Evolutionary conservation across 2,797 vertebrate species (phyloP), one percentile per base, ranked within the genome.

Genomic region (Tenualosa thibaudeaui): DNA sequence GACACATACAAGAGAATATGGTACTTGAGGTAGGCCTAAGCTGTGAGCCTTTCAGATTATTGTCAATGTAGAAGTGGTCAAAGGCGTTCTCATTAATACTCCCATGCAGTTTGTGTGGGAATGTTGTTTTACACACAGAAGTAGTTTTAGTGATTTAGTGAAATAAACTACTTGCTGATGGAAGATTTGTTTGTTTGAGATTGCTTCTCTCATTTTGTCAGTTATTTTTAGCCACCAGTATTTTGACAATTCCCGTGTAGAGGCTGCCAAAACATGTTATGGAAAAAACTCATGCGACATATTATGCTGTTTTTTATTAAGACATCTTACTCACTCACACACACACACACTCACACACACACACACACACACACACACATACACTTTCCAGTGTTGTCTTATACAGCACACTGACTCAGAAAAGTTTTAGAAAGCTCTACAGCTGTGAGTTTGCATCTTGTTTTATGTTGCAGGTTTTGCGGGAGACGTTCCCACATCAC

Each of bases 401-500:
- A 17, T 12, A 40, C 37, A 71, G 26, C 62, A 65, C 2, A 10
- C 24, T 24, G n/a, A n/a, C 60, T 24, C 5, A 1, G 58, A 26
- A 37, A 13, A 13, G 26, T 31, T n/a, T 68, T 31, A 31, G 10
- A 13, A 68, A 68, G 26, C 8, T 65, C 24, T 26, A 9, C 62
- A 31, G 24, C 13, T 71, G 26, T 37, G 13, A 40, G 26, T 85
- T 85, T 86, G 75, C 3, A 5, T 60, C 82, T 54, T 85, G 40
- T 84, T 50, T 37, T 54, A 5, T 22, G 71, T 83, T 7, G 56
- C 87, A 97, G 96, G 96, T 97, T 89, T 93, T 97, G 86, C 96
- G 94, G 88, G 96, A 97, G 94, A 97, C 97, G 0, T 97, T 97
- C 92, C 94, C 96, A 81, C 93, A 95, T 82, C 96, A 97, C 89